Evolutionary conservation across 2,888 invertebrate species (phyloP), one percentile per base, ranked within the genome.

Genomic region (Nycteola revayana): DNA sequence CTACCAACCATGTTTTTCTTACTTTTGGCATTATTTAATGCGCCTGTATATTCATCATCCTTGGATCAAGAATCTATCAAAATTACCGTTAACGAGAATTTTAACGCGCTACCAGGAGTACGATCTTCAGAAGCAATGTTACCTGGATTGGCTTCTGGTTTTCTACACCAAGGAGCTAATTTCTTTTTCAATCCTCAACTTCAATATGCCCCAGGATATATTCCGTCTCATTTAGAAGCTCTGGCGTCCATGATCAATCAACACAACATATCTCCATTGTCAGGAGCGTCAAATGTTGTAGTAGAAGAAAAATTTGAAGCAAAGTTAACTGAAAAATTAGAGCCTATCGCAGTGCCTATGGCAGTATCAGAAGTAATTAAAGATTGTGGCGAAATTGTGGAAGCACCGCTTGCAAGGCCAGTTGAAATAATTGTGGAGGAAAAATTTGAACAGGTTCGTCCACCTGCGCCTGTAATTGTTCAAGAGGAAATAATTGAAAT

Each of bases 151-250:
- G 38, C 54, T 32, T 42, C 60, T 2, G 57, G 55, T 9, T 53
- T 63, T 18, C 31, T 70, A 14, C 69, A 72, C 27, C 60, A 69
- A 46, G 70, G 71, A 7, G 64, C 67, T 9, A 68, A 74, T 37
- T 52, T 70, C 20, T 72, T 62, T 36, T 70, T 71, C 26, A 68
- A 74, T 21, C 68, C 74, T 25, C 57, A 62, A 21, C 35, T 66
- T 11, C 25, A 57, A 20, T 25, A 66, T 22, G 35, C 54, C 25
- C 36, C 44, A 41, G 36, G 31, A 51, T 24, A 48, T 54, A 24
- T 39, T 25, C 10, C 56, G 34, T 17, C 27, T 28, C 34, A 42
- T 20, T 26, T 55, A 5, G 52, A 58, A 36, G 14, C 27, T 28
- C 26, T 55, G 9, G 43, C 56, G 9, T 26, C 45, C 22, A 25